phyloP scores from a whole-genome alignment of 2,888 invertebrate species.

The Protodeltote pygarga region DNA sequence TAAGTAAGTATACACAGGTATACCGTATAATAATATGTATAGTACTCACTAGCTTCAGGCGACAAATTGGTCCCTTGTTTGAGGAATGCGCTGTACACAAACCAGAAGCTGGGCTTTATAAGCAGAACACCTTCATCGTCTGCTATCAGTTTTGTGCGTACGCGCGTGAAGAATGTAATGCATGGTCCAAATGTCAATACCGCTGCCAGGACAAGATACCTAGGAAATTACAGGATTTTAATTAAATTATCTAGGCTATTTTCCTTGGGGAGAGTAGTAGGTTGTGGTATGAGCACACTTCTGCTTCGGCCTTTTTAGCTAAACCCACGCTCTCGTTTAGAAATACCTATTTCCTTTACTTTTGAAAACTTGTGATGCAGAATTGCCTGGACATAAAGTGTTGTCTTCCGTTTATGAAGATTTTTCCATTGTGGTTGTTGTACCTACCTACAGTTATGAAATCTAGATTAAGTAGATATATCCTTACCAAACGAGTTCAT shows the following conservation, averaged over 20 bases:
- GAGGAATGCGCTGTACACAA: conserved; percentile 94
- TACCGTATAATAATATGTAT: neutral
- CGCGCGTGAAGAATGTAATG: conserved; percentile 90
- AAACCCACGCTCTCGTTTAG: too few species aligned
- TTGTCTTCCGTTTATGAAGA: too few species aligned
- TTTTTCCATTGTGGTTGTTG: too few species aligned
- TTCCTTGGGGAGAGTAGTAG: too few species aligned
- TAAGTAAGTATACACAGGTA: neutral
- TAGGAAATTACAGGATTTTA: conserved; percentile 29
- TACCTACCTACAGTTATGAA: neutral
- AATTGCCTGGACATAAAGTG: too few species aligned
- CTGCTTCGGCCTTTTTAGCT: too few species aligned
- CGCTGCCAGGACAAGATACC: conserved; percentile 90
- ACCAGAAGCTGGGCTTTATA: conserved; percentile 93
- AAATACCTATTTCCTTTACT: too few species aligned
- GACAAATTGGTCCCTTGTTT: conserved; percentile 94
- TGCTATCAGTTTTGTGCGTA: conserved; percentile 88
- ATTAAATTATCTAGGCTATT: too few species aligned
- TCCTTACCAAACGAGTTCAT: conserved; percentile 88
- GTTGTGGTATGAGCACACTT: too few species aligned
- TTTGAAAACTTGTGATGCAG: too few species aligned
- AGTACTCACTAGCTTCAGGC: conserved; percentile 91
- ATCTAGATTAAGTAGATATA: neutral
- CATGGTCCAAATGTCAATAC: conserved; percentile 92
- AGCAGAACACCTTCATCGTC: conserved; percentile 88